Percentiles rank a stretch among this genome's conserved stretches.
phyloP scores from a whole-genome alignment of 2,888 invertebrate genomes.

The Adelognathus sp. region DNA sequence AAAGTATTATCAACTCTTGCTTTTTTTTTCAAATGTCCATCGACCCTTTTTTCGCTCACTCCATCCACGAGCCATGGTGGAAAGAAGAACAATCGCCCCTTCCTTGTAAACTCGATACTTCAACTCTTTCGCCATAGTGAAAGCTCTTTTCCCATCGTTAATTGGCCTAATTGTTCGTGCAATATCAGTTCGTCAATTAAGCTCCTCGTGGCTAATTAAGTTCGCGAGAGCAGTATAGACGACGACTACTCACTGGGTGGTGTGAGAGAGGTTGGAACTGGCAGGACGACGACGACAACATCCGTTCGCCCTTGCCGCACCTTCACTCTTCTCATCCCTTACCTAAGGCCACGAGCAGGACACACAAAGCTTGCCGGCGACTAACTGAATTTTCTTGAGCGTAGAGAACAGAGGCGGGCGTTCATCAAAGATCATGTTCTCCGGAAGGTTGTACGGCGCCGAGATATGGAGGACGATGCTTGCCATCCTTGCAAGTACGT shows the following conservation, averaged over 20 bases:
- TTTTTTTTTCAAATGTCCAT: neutral
- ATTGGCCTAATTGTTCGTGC: slow-evolving; percentile 75
- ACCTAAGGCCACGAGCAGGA: slow-evolving; percentile 68
- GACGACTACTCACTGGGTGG: slow-evolving; percentile 24
- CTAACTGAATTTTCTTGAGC: slow-evolving; percentile 81
- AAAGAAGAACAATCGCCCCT: slow-evolving; percentile 36
- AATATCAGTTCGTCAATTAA: slow-evolving; percentile 76
- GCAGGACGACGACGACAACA: slow-evolving; percentile 32
- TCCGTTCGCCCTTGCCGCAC: slow-evolving; percentile 40
- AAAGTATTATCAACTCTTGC: neutral
- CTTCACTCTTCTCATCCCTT: slow-evolving; percentile 63
- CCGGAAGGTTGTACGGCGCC: slow-evolving; percentile 10
- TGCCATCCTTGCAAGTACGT: slow-evolving; percentile 28
- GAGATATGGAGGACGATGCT: slow-evolving; percentile 18
- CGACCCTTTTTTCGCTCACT: slow-evolving; percentile 3
- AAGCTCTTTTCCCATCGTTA: slow-evolving; percentile 62
- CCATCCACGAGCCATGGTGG: neutral
- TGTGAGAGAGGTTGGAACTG: slow-evolving; percentile 30
- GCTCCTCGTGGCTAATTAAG: slow-evolving; percentile 63
- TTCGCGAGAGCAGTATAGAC: slow-evolving; percentile 53
- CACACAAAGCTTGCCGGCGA: slow-evolving; percentile 79
- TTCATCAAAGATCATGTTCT: slow-evolving; percentile 78
- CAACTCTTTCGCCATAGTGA: slow-evolving; percentile 56
- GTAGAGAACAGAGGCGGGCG: slow-evolving; percentile 74
- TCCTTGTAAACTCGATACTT: slow-evolving; percentile 34